Evolutionary conservation across 2,888 invertebrate genomes (phyloP).

Genomic region (Eupithecia insigniata): DNA sequence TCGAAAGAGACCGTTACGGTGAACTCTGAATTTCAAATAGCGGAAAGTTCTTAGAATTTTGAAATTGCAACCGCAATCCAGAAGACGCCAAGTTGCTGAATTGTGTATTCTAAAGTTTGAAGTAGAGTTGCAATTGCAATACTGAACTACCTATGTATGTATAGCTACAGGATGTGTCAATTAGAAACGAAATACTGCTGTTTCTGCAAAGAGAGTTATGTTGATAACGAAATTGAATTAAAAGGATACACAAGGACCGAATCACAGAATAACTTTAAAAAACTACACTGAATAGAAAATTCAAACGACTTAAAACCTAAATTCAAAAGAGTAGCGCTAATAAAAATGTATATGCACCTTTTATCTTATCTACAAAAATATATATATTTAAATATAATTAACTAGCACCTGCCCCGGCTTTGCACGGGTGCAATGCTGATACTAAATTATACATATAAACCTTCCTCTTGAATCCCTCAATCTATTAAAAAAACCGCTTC

Average conservation of each 20-base stretch:
- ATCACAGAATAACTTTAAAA: no score
- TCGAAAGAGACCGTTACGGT: background rate
- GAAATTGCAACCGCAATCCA: slow-evolving; percentile 22
- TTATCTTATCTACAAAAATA: no score
- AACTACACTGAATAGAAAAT: no score
- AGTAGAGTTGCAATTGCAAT: slow-evolving; percentile 10
- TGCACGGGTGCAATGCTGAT: no score
- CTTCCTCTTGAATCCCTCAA: no score
- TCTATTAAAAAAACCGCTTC: no score
- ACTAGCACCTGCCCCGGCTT: no score
- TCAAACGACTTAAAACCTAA: background rate
- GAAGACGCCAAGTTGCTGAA: background rate
- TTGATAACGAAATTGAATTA: background rate
- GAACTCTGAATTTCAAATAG: slow-evolving; percentile 20
- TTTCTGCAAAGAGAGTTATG: background rate
- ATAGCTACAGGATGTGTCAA: background rate
- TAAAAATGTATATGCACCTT: background rate
- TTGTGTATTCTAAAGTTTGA: slow-evolving; percentile 7
- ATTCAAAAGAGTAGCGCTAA: background rate
- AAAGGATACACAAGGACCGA: background rate
- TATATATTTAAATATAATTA: no score
- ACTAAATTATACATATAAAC: no score
- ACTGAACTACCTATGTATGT: slow-evolving; percentile 18
- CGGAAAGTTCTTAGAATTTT: slow-evolving; percentile 20
- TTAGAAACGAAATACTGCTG: background rate